Conservation (phyloP, 92 coral and sea anemone species). For the Chrysogorgia sp. region DNA sequence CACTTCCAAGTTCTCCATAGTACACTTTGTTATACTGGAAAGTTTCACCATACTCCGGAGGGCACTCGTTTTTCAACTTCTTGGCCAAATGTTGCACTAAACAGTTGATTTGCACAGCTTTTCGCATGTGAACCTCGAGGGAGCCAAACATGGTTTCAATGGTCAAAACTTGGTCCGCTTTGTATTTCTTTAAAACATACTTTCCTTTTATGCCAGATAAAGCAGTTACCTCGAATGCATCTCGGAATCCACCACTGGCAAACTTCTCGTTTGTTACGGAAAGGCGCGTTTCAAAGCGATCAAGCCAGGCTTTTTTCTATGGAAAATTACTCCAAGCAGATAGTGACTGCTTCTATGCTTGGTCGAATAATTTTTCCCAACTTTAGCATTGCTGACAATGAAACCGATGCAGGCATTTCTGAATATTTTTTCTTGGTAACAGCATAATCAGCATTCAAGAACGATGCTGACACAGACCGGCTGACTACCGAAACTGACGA, state of each 20-base stretch:
- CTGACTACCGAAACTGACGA: neutral
- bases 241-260: conserved; percentile 61
- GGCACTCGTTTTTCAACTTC: conserved; percentile 22
- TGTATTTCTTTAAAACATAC: conserved; percentile 59
- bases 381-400: conserved; percentile 65
- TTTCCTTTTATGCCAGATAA: conserved; percentile 55
- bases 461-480: neutral
- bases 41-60: conserved; percentile 7
- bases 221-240: conserved; percentile 53
- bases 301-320: conserved; percentile 43
- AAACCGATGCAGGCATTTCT: conserved; percentile 51
- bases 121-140: conserved; percentile 55
- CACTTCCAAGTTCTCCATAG: conserved; percentile 59
- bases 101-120: conserved; percentile 65
- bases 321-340: conserved; percentile 59
- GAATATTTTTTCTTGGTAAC: neutral
- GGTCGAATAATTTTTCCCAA: conserved; percentile 63
- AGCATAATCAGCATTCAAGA: neutral
- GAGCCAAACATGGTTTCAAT: conserved; percentile 46
- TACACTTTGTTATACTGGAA: conserved; percentile 63
- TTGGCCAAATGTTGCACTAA: conserved; percentile 62
- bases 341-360: conserved; percentile 49
- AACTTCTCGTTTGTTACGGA: conserved; percentile 56
- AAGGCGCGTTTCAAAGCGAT: conserved; percentile 63
- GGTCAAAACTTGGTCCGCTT: conserved; percentile 44